Conservation (phyloP, 2,797 vertebrate genomes). For the Typhlichthys subterraneus region DNA sequence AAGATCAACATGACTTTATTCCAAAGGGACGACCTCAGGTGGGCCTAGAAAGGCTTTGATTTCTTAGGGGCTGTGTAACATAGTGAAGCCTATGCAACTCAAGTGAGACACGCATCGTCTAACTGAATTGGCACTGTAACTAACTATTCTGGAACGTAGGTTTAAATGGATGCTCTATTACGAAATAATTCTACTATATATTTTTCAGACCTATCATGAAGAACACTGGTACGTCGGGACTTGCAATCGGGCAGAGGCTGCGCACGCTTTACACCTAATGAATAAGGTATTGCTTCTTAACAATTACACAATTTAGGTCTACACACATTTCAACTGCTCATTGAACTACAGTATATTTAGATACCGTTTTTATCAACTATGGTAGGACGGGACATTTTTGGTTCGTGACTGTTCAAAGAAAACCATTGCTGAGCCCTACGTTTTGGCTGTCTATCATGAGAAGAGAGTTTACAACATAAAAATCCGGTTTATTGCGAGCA, state of each 20-base stretch:
- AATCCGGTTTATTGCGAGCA: constrained; percentile 82
- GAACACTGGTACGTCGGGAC: constrained; percentile 85
- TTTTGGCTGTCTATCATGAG: constrained; percentile 83
- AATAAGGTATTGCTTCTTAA: constrained; percentile 73
- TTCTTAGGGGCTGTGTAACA: not conserved
- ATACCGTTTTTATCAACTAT: constrained; percentile 13
- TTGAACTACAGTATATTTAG: not conserved
- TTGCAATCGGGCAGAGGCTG: constrained; percentile 78
- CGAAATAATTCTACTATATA: not conserved
- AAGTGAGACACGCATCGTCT: too few species aligned
- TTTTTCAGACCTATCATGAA: constrained; percentile 51
- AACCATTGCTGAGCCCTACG: constrained; percentile 81
- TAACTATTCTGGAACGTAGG: too few species aligned
- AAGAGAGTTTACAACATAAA: constrained; percentile 91
- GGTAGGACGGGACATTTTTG: constrained; percentile 87
- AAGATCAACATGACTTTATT: constrained; percentile 57
- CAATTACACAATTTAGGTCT: not conserved
- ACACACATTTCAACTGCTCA: not conserved
- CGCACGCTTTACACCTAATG: constrained; percentile 81
- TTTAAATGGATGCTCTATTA: not conserved
- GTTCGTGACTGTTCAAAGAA: constrained; percentile 85
- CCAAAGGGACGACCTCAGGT: constrained; percentile 61
- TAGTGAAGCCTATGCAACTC: too few species aligned
- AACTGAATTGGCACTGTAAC: too few species aligned
- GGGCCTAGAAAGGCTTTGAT: not conserved